Evolutionary conservation across 2,113 vertebrate genomes (phyloP).

Genomic region (Heliornis fulica): DNA sequence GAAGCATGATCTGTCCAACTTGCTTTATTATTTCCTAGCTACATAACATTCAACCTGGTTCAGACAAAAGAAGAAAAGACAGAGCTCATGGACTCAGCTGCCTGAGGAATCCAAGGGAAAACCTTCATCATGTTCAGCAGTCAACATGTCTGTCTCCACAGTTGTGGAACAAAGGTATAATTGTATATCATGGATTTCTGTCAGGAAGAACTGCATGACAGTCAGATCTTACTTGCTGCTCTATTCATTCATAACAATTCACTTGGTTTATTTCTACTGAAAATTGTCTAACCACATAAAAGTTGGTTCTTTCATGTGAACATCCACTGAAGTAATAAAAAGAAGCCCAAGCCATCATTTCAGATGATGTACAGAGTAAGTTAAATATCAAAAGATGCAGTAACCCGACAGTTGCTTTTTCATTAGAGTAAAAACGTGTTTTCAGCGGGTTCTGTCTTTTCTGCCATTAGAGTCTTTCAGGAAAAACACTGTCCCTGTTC

Average conservation of each 20-base stretch:
- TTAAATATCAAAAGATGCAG: not conserved
- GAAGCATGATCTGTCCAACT: not conserved
- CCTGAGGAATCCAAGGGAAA: not conserved
- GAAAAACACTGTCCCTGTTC: not conserved
- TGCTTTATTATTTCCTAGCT: not conserved
- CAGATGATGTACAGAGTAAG: not conserved
- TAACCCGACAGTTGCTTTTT: not conserved
- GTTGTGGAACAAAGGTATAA: not conserved
- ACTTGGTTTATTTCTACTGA: slow-evolving; percentile 9
- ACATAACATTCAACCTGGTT: not conserved
- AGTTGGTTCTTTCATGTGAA: not conserved
- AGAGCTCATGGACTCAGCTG: not conserved
- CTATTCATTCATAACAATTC: not conserved
- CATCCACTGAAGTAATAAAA: not conserved
- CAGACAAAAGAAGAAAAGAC: not conserved
- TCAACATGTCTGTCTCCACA: not conserved
- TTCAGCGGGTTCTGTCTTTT: not conserved
- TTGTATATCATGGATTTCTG: not conserved
- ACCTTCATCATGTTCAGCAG: not conserved
- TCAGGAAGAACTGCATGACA: not conserved
- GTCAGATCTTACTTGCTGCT: not conserved
- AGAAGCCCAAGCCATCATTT: not conserved
- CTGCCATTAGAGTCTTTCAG: not conserved
- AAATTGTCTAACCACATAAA: slow-evolving; percentile 4
- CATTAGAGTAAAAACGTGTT: not conserved